Evolutionary conservation across 2,888 invertebrate genomes (phyloP).

Genomic region (Microctonus brassicae): DNA sequence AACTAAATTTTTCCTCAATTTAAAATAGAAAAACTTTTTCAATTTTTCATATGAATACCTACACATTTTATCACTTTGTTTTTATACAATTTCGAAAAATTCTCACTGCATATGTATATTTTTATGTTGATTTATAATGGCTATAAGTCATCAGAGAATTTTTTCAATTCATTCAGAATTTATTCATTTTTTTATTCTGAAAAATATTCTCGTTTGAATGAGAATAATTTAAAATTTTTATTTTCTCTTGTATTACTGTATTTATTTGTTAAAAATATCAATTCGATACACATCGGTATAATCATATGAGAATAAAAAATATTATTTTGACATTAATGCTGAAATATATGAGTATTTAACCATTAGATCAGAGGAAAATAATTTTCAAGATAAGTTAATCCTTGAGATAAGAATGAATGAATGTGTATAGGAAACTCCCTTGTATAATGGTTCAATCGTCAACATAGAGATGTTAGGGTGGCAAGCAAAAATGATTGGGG

Average conservation of each 20-base stretch:
- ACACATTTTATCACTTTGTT: background rate
- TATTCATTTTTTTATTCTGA: background rate
- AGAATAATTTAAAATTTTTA: background rate
- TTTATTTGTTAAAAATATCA: slow-evolving; percentile 35
- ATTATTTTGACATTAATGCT: slow-evolving; percentile 59
- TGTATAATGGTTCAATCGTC: background rate
- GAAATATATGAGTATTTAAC: slow-evolving; percentile 69
- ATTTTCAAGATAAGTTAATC: slow-evolving; percentile 69
- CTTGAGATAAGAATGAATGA: slow-evolving; percentile 60
- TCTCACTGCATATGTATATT: background rate
- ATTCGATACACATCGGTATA: slow-evolving; percentile 40
- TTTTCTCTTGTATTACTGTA: background rate
- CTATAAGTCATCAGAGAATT: background rate
- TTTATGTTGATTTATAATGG: background rate
- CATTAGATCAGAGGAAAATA: slow-evolving; percentile 69
- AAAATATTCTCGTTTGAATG: background rate
- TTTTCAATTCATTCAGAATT: background rate
- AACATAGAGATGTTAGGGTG: background rate
- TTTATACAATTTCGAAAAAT: background rate
- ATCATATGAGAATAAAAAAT: no score
- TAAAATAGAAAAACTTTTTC: slow-evolving; percentile 53
- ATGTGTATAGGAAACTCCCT: background rate
- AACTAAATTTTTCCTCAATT: slow-evolving; percentile 49
- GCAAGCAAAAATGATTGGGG: slow-evolving; percentile 34
- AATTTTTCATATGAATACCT: slow-evolving; percentile 23